These are phyloP conservation scores for Temnothorax longispinosus DNA, from an alignment of 1,140 invertebrate genomes.

Conservation along the genomic window DNA sequence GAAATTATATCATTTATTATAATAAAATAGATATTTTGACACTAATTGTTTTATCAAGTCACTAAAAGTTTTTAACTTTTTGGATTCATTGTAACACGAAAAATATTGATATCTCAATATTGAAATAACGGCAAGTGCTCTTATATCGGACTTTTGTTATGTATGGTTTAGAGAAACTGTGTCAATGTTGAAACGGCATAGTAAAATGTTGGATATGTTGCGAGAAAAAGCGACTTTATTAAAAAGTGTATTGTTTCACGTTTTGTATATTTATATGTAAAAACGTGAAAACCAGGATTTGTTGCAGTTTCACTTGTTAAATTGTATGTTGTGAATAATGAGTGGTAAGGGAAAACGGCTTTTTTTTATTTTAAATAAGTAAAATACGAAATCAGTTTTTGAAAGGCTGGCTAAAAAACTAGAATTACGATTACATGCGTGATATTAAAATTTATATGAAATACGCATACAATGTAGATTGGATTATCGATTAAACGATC, in stretches of 20 bases:
- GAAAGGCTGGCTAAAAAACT: not conserved
- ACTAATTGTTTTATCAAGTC: not conserved
- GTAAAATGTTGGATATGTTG: not conserved
- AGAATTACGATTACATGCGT: constrained; percentile 15
- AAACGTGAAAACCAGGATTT: constrained; percentile 8
- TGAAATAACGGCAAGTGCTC: not conserved
- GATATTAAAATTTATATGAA: not conserved
- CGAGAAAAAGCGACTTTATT: not conserved
- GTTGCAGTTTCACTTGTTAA: not conserved
- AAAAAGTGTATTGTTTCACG: not conserved
- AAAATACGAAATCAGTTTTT: not conserved
- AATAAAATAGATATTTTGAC: not conserved
- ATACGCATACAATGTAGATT: constrained; percentile 7
- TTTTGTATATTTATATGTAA: constrained; percentile 2
- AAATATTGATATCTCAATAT: not conserved
- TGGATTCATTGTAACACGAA: not conserved
- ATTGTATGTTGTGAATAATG: not conserved
- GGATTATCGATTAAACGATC: constrained; percentile 42
- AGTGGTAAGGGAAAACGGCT: not conserved
- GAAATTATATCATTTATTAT: not conserved
- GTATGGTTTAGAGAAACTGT: not conserved
- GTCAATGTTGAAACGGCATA: not conserved
- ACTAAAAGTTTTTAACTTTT: not conserved
- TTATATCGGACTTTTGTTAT: not conserved
- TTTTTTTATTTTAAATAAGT: constrained; percentile 5